A percentile compares a stretch with the other conserved stretches of the same genome.
Conservation (phyloP, 2,113 vertebrate genomes). For the Macrotus californicus region DNA sequence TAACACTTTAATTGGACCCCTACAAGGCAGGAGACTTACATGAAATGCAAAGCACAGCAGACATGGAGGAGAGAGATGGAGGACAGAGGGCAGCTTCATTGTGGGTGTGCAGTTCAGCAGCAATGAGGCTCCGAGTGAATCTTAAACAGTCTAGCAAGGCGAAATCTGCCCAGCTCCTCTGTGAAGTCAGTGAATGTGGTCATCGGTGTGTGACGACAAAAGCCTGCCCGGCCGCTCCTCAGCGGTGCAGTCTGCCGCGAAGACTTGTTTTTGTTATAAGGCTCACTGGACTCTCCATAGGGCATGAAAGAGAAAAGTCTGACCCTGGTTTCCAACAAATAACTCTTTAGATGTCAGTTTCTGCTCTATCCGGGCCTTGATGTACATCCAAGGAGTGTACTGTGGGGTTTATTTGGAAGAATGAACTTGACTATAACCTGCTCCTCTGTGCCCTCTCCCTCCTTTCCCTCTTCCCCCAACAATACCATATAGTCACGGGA, state of each 20-base stretch:
- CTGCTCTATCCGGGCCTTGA: not conserved
- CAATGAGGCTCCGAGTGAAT: slow-evolving; percentile 37
- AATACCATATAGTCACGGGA: not conserved
- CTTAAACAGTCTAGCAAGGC: slow-evolving; percentile 22
- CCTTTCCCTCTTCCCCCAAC: not conserved
- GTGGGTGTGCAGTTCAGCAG: slow-evolving; percentile 3
- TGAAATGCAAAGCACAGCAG: not conserved
- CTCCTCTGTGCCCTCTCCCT: fast-evolving
- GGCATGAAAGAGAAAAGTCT: slow-evolving; percentile 13
- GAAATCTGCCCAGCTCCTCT: slow-evolving; percentile 15
- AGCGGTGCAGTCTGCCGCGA: not conserved
- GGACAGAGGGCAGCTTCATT: not conserved
- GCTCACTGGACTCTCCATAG: not conserved
- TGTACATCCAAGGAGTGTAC: not conserved
- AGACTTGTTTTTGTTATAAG: slow-evolving; percentile 35
- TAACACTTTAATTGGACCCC: slow-evolving; percentile 36
- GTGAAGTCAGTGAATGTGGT: slow-evolving; percentile 36
- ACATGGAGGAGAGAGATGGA: not conserved
- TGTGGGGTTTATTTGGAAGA: not conserved
- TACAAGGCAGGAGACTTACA: not conserved
- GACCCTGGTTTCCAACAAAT: not conserved
- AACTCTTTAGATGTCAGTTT: not conserved
- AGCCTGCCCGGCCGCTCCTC: slow-evolving; percentile 18
- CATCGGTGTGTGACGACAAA: slow-evolving; percentile 36
- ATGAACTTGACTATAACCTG: not conserved